Evolutionary conservation across 1,140 invertebrate genomes (phyloP).

Genomic region (Ctenoplectra terminalis): DNA sequence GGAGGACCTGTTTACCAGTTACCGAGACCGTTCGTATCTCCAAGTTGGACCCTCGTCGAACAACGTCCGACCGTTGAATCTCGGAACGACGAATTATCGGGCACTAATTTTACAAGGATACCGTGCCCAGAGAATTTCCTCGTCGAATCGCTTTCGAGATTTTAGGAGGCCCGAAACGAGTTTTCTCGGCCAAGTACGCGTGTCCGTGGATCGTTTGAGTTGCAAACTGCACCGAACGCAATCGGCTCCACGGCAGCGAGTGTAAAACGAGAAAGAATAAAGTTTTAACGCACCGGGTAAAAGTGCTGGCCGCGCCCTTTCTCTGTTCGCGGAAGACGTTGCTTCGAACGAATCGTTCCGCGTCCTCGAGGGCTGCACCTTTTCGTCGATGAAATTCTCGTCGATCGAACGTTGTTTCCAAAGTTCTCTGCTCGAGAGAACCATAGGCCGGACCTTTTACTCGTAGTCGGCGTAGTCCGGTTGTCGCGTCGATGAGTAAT

Average conservation of each 20-base stretch:
- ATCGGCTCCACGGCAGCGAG: neutral
- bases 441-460: slow-evolving; percentile 17
- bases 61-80: neutral
- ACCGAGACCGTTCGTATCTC: neutral
- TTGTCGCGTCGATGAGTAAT: slow-evolving; percentile 59
- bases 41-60: neutral
- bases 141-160: neutral
- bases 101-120: neutral
- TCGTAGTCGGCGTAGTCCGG: neutral
- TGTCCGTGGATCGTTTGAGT: neutral
- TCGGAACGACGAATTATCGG: neutral
- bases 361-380: slow-evolving; percentile 18
- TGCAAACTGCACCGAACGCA: neutral
- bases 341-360: slow-evolving; percentile 12
- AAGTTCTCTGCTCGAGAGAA: slow-evolving; percentile 40
- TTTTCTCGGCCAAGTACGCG: neutral
- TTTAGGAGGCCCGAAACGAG: neutral
- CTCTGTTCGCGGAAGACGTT: slow-evolving; percentile 35
- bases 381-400: slow-evolving; percentile 31
- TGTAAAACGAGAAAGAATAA: neutral
- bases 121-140: neutral
- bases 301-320: neutral
- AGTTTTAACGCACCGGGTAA: slow-evolving; percentile 12
- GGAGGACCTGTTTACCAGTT: neutral
- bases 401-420: slow-evolving; percentile 25